These are phyloP conservation scores for Trisateles emortualis DNA, from an alignment of 2,888 invertebrate species.

Conservation along the genomic window DNA sequence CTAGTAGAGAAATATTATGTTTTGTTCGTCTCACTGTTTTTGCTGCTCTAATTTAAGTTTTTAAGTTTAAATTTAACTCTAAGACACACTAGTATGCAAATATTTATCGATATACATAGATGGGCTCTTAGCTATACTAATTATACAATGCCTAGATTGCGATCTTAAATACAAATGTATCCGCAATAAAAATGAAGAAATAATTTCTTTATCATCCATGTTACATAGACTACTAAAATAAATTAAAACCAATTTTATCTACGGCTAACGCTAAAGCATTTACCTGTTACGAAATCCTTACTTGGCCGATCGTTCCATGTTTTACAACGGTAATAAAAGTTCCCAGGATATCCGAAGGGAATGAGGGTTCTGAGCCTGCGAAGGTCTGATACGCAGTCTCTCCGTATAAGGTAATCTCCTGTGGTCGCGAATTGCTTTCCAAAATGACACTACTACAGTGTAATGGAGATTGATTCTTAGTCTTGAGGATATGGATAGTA, in stretches of 20 bases:
- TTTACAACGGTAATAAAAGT: slow-evolving; percentile 68
- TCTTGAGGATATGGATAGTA: slow-evolving; percentile 25
- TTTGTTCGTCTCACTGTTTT: too few species aligned
- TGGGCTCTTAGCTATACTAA: not conserved
- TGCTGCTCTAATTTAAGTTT: too few species aligned
- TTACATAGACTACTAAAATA: slow-evolving; percentile 24
- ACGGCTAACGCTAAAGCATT: slow-evolving; percentile 21
- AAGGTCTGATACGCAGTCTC: slow-evolving; percentile 57
- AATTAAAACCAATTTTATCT: slow-evolving; percentile 30
- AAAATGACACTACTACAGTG: slow-evolving; percentile 47
- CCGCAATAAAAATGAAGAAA: not conserved
- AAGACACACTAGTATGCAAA: too few species aligned
- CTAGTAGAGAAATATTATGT: too few species aligned
- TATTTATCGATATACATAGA: too few species aligned
- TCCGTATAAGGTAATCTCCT: slow-evolving; percentile 61
- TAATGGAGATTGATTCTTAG: slow-evolving; percentile 54
- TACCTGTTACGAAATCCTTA: slow-evolving; percentile 49
- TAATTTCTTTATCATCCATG: not conserved
- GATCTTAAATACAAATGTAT: too few species aligned
- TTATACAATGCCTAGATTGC: too few species aligned
- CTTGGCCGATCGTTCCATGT: slow-evolving; percentile 48
- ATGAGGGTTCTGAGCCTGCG: slow-evolving; percentile 57
- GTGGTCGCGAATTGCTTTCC: slow-evolving; percentile 53
- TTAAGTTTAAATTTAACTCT: too few species aligned
- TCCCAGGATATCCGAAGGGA: slow-evolving; percentile 55